Percentiles rank a stretch among this genome's conserved stretches.
Conservation (phyloP, 2,797 vertebrate species). For the Microctenopoma steveboyesi region DNA sequence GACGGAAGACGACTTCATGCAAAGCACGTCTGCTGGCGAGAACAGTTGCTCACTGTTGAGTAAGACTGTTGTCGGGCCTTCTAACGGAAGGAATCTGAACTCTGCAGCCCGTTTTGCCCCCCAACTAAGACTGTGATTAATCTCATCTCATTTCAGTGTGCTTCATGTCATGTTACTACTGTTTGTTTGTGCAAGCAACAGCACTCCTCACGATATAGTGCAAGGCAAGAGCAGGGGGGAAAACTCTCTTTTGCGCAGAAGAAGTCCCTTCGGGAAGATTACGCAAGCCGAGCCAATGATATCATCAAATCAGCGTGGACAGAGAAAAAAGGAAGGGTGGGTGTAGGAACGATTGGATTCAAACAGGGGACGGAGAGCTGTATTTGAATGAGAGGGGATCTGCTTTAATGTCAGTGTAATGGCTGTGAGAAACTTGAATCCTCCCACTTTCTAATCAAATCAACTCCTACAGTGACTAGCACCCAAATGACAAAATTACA, state of each 20-base stretch:
- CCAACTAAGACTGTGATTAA: slow-evolving; percentile 54
- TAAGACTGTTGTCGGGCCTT: slow-evolving; percentile 38
- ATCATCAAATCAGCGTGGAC: slow-evolving; percentile 71
- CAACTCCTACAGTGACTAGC: slow-evolving; percentile 49
- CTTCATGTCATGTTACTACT: slow-evolving; percentile 39
- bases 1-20: slow-evolving; percentile 29
- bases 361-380: slow-evolving; percentile 42
- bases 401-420: slow-evolving; percentile 61
- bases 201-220: slow-evolving; percentile 42
- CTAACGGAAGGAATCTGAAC: slow-evolving; percentile 36
- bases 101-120: slow-evolving; percentile 18
- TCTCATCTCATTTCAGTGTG: slow-evolving; percentile 45
- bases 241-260: slow-evolving; percentile 53
- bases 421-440: slow-evolving; percentile 48
- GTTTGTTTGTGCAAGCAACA: slow-evolving; percentile 52
- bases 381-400: slow-evolving; percentile 57
- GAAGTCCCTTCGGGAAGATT: slow-evolving; percentile 69
- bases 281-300: slow-evolving; percentile 64
- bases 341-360: slow-evolving; percentile 59
- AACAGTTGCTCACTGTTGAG: slow-evolving; percentile 58
- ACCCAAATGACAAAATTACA: slow-evolving; percentile 57
- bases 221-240: slow-evolving; percentile 33
- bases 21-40: slow-evolving; percentile 37
- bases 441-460: slow-evolving; percentile 60
- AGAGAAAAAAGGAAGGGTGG: slow-evolving; percentile 48